These are phyloP conservation scores for Trichonephila clavipes DNA, from an alignment of 1,140 invertebrate species.

Conservation along the genomic window DNA sequence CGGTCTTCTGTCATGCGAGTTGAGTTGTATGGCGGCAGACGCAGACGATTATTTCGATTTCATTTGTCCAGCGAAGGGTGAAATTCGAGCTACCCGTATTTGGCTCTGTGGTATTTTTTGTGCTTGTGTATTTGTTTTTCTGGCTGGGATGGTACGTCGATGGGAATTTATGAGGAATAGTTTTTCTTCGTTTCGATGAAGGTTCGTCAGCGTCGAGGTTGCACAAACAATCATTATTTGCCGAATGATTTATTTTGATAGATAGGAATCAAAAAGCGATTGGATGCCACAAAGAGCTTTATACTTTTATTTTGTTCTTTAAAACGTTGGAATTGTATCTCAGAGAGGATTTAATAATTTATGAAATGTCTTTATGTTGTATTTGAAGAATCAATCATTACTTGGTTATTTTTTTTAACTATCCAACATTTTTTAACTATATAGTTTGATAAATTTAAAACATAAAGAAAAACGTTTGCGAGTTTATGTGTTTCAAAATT, in stretches of 20 bases:
- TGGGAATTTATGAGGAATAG: conserved; percentile 27
- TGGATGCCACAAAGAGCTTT: not conserved
- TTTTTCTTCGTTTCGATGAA: conserved; percentile 28
- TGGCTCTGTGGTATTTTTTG: conserved; percentile 31
- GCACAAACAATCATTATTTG: conserved; percentile 5
- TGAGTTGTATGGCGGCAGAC: conserved; percentile 52
- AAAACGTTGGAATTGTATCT: no score
- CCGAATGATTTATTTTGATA: conserved; percentile 16
- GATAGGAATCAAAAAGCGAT: not conserved
- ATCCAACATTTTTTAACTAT: no score
- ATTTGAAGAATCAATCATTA: no score
- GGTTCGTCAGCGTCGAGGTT: not conserved
- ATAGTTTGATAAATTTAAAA: no score
- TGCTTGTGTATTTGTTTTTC: conserved; percentile 50
- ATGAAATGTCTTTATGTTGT: no score
- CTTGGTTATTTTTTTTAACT: no score
- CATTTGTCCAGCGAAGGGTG: conserved; percentile 65
- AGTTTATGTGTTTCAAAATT: no score
- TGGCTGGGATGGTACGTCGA: not conserved
- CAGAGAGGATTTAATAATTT: no score
- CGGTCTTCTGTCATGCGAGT: conserved; percentile 68
- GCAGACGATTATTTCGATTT: conserved; percentile 74
- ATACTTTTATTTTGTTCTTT: no score
- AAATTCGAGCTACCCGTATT: conserved; percentile 71
- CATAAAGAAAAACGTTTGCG: no score